Evolutionary conservation across 2,797 vertebrate species (phyloP).

Genomic region (Melanotaenia trifasciata): DNA sequence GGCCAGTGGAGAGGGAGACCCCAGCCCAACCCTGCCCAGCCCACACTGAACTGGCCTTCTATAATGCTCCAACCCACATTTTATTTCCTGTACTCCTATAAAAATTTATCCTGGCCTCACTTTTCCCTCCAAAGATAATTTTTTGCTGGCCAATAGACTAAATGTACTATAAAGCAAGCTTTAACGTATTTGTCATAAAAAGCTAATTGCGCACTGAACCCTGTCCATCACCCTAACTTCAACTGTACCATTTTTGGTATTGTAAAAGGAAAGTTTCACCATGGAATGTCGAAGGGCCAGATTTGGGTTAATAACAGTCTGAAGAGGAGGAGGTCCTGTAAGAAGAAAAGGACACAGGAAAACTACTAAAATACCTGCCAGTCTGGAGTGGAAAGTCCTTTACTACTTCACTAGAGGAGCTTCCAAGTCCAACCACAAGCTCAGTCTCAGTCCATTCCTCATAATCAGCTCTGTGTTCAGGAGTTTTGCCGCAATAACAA

Average conservation of each 20-base stretch:
- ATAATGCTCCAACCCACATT: constrained; percentile 25
- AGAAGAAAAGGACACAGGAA: constrained; percentile 54
- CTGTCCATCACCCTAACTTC: constrained; percentile 56
- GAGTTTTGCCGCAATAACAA: constrained; percentile 12
- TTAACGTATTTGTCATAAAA: constrained; percentile 62
- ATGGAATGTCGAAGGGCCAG: constrained; percentile 62
- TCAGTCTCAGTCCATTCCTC: constrained; percentile 31
- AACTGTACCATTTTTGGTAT: constrained; percentile 54
- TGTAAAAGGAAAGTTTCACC: constrained; percentile 62
- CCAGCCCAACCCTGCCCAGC: constrained; percentile 53
- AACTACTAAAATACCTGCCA: constrained; percentile 78
- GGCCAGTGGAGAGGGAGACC: constrained; percentile 67
- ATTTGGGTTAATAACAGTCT: constrained; percentile 69
- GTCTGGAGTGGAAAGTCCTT: constrained; percentile 58
- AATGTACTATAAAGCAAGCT: constrained; percentile 28
- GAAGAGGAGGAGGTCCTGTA: constrained; percentile 43
- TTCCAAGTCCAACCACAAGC: constrained; percentile 52
- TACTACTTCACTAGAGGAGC: constrained; percentile 48
- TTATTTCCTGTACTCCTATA: constrained; percentile 45
- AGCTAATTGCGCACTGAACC: constrained; percentile 44
- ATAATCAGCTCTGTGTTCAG: constrained; percentile 25
- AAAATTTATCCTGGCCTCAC: constrained; percentile 45
- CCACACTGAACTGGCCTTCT: constrained; percentile 40
- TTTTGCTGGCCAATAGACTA: constrained; percentile 37
- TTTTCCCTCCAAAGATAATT: constrained; percentile 56